Percentiles rank a stretch among this genome's conserved stretches.
Evolutionary conservation across 2,113 vertebrate genomes (phyloP).

Genomic region (Corythaixoides concolor): DNA sequence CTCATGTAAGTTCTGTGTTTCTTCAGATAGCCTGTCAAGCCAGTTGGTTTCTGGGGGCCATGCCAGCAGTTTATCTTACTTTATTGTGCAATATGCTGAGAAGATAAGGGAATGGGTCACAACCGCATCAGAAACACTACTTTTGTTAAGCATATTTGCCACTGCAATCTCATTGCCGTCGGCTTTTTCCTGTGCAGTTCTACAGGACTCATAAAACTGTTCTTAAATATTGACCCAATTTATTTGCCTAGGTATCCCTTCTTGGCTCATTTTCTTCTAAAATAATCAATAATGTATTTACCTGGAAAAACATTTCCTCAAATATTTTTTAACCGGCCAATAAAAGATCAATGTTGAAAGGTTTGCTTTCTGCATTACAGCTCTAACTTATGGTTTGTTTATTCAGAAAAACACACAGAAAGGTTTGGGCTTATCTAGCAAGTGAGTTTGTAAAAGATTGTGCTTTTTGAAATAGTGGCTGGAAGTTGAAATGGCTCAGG

Average conservation of each 20-base stretch:
- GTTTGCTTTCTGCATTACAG: background rate
- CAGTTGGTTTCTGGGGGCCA: background rate
- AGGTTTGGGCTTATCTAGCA: background rate
- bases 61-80: background rate
- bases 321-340: background rate
- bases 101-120: background rate
- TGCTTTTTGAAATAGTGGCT: background rate
- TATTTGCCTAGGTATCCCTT: background rate
- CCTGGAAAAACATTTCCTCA: background rate
- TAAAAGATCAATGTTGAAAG: background rate
- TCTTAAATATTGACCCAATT: slow-evolving; percentile 17
- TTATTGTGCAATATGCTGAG: background rate
- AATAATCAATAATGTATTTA: background rate
- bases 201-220: background rate
- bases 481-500: background rate
- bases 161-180: background rate
- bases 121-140: background rate
- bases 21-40: background rate
- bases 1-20: background rate
- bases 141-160: background rate
- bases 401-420: background rate
- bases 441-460: background rate
- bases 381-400: background rate
- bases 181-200: background rate
- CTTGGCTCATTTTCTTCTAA: background rate